phyloP scores from a whole-genome alignment of 2,888 invertebrate genomes.

The Ophion obscuratus region DNA sequence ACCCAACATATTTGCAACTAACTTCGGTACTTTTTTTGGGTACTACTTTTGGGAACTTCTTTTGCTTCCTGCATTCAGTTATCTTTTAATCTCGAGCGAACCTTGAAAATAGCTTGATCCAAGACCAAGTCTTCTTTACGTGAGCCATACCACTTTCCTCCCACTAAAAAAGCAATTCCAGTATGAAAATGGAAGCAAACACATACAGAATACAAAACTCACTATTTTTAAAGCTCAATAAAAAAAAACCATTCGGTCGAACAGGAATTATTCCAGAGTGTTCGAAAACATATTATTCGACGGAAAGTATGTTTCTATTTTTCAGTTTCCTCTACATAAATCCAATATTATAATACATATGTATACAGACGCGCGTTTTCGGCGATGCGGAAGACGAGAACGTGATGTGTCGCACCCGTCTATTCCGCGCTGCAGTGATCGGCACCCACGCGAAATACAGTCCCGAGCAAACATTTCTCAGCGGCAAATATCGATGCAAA shows the following conservation, averaged over 20 bases:
- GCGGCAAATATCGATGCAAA: constrained; percentile 29
- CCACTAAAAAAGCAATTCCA: no score
- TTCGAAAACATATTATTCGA: constrained; percentile 79
- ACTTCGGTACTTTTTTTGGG: no score
- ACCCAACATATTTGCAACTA: no score
- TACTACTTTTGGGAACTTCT: no score
- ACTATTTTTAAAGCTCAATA: neutral
- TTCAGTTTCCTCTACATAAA: constrained; percentile 68
- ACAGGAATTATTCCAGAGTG: constrained; percentile 1
- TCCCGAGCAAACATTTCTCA: constrained; percentile 29
- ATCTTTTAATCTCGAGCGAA: no score
- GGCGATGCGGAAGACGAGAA: constrained; percentile 7
- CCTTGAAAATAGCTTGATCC: no score
- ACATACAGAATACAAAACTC: neutral
- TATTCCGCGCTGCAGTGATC: constrained; percentile 37
- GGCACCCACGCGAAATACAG: constrained; percentile 13
- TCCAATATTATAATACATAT: constrained; percentile 68
- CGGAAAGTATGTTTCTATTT: constrained; percentile 71
- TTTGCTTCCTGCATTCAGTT: no score
- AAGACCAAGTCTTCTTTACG: no score
- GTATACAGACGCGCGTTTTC: constrained; percentile 8
- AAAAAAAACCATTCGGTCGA: constrained; percentile 5
- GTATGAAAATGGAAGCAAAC: no score
- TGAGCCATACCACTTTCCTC: no score
- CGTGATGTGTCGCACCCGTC: constrained; percentile 20